Evolutionary conservation across 1,140 invertebrate genomes (phyloP), one percentile per base, ranked within the genome.

Genomic region (Adoxophyes honmai): DNA sequence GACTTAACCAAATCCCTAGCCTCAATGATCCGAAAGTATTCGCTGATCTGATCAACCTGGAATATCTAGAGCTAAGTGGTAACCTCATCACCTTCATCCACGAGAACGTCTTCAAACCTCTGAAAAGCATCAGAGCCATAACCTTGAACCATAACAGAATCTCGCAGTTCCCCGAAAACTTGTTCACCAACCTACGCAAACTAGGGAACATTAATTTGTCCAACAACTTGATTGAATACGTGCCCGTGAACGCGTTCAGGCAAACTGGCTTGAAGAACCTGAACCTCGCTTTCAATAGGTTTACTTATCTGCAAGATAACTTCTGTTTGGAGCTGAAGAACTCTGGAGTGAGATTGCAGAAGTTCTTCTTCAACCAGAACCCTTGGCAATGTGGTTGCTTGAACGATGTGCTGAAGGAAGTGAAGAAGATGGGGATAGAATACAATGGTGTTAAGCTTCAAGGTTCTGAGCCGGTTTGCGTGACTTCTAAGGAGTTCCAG

Each of bases 311-410:
- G n/a, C 37, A 28, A 34, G 39, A 42, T 28, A 56, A 56, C 39
- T 56, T 56, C 15, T 56, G 55, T 44, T 14, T 42, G 55, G 39
- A 56, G 11, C 18, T 56, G 11, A n/a, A 11, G 10, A 56, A 56
- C 28, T 56, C 55, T 14, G 55, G 55, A 2, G 39, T 21, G 10
- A 39, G 37, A 34, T 35, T 56, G 28, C 28, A 34, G 10, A 56
- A 56, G 28, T 56, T 56, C 39, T 56, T 33, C 28, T 56, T 56
- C 14, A 56, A 56, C 33, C 16, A 44, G n/a, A 56, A 56, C 11
- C 55, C 55, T n/a, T 56, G 55, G 55, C 55, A 56, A 38, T 56
- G 55, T 37, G 11, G 38, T 33, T 56, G 55, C 38, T 44, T 56
- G 11, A 56, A 44, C 16, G 55, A 56, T 4, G 13, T 42, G 10